These are phyloP conservation scores for Pempheris klunzingeri DNA, from an alignment of 2,797 vertebrate species.

Conservation along the genomic window DNA sequence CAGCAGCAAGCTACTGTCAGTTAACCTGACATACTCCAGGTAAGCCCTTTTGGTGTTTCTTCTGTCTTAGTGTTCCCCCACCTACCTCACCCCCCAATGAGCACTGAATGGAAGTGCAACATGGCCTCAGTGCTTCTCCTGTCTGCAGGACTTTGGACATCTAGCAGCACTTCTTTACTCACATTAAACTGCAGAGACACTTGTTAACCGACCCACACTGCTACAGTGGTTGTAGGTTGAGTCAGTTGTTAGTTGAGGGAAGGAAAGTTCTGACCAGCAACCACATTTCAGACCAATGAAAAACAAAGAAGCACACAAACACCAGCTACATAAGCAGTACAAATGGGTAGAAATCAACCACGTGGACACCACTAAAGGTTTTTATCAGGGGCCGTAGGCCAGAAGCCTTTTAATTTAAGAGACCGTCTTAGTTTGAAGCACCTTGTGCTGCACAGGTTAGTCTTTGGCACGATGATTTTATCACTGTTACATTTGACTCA, in stretches of 20 bases:
- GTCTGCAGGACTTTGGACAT: background rate
- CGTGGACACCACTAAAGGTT: too few relatives aligned
- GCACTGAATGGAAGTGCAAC: background rate
- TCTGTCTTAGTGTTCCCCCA: background rate
- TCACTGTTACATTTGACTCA: background rate
- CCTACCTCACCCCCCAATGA: background rate
- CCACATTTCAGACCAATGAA: background rate
- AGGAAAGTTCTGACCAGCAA: background rate
- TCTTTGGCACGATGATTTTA: background rate
- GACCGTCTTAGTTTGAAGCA: background rate
- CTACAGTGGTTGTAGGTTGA: background rate
- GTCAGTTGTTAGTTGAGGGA: background rate
- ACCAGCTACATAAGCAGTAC: too few relatives aligned
- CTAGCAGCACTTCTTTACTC: background rate
- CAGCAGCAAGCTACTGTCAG: constrained; percentile 96
- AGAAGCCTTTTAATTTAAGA: background rate
- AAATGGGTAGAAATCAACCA: too few relatives aligned
- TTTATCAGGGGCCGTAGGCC: background rate
- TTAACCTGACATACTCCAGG: constrained; percentile 96
- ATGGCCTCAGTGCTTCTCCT: background rate
- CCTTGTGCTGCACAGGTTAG: too few relatives aligned
- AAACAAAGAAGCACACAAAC: background rate
- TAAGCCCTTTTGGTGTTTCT: constrained; percentile 43
- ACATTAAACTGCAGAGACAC: background rate
- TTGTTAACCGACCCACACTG: background rate